Conservation (phyloP, 2,888 invertebrate species). For the Athalia rosae region DNA sequence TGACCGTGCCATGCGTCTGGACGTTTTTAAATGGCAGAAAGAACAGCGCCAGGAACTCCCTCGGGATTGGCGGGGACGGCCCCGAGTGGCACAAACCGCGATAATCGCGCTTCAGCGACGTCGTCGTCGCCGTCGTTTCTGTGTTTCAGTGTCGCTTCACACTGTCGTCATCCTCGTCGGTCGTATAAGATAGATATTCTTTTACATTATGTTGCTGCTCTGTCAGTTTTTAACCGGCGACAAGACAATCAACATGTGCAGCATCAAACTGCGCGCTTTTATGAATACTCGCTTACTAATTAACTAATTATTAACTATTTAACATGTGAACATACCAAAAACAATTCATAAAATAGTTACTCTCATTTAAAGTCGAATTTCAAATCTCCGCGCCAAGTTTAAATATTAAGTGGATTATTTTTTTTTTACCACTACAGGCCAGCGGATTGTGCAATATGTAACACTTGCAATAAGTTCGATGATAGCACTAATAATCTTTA, state of each 20-base stretch:
- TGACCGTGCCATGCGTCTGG: slow-evolving; percentile 41
- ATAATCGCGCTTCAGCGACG: slow-evolving; percentile 49
- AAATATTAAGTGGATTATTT: no score
- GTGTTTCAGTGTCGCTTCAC: slow-evolving; percentile 50
- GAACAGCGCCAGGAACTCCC: slow-evolving; percentile 55
- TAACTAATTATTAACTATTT: background rate
- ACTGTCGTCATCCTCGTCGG: slow-evolving; percentile 18
- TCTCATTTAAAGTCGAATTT: no score
- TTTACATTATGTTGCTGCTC: slow-evolving; percentile 7
- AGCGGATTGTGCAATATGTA: no score
- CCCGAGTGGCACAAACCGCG: slow-evolving; percentile 70
- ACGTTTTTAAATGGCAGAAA: slow-evolving; percentile 26
- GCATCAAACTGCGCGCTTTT: background rate
- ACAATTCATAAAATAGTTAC: no score
- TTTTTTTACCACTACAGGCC: no score
- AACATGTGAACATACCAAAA: background rate
- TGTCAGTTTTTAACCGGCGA: slow-evolving; percentile 32
- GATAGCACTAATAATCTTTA: no score
- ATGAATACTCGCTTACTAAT: background rate
- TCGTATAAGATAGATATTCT: background rate
- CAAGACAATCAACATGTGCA: slow-evolving; percentile 30
- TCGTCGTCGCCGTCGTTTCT: background rate
- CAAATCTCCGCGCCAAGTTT: no score
- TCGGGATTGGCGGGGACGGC: slow-evolving; percentile 66
- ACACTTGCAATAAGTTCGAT: no score